Evolutionary conservation across 2,888 invertebrate species (phyloP).

Genomic region (Trichacis sp.): DNA sequence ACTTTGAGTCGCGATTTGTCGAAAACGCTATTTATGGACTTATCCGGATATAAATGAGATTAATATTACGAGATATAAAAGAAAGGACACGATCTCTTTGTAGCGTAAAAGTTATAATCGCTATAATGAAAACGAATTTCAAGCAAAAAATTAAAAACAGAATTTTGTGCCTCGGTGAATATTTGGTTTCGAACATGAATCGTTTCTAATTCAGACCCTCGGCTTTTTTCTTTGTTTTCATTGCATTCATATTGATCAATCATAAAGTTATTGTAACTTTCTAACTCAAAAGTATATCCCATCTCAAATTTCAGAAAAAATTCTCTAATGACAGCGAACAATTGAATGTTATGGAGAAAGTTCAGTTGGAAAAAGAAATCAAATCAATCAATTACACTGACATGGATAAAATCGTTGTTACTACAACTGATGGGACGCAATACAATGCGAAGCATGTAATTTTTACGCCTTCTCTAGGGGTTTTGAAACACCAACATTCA

Average conservation of each 20-base stretch:
- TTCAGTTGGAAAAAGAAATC: conserved; percentile 72
- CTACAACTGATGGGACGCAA: conserved; percentile 72
- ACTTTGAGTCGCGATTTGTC: too few species aligned
- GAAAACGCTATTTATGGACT: too few species aligned
- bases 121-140: too few species aligned
- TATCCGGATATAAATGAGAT: too few species aligned
- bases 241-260: conserved; percentile 22
- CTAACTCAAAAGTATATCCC: conserved; percentile 13
- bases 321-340: conserved; percentile 69
- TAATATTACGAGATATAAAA: too few species aligned
- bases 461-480: conserved; percentile 77
- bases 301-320: conserved; percentile 68
- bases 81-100: too few species aligned
- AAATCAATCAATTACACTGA: conserved; percentile 70
- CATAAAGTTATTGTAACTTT: background rate
- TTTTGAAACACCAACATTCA: conserved; percentile 74
- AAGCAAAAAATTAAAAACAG: too few species aligned
- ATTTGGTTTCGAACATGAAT: too few species aligned
- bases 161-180: too few species aligned
- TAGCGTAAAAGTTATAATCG: too few species aligned
- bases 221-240: too few species aligned
- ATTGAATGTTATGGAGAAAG: conserved; percentile 67
- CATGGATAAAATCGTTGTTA: conserved; percentile 70
- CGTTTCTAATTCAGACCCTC: too few species aligned
- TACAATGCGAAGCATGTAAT: conserved; percentile 76